These are phyloP conservation scores for Papilio helenus DNA, from an alignment of 1,140 invertebrate genomes.

Conservation along the genomic window DNA sequence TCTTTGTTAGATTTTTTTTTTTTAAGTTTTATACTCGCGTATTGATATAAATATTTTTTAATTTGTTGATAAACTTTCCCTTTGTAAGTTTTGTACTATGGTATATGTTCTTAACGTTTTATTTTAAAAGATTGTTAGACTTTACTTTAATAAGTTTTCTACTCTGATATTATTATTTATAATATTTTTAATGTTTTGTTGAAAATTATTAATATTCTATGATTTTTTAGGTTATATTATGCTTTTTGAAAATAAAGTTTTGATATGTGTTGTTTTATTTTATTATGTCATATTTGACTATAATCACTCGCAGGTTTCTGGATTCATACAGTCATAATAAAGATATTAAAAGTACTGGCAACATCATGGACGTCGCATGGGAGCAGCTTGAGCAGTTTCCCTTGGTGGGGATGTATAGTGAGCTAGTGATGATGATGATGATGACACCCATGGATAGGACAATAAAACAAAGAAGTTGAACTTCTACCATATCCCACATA, in stretches of 20 bases:
- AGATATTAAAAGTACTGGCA: too few species aligned
- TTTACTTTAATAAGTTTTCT: not conserved
- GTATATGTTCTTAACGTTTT: not conserved
- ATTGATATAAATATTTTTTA: conserved; percentile 1
- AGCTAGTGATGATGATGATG: too few species aligned
- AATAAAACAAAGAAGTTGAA: not conserved
- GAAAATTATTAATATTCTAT: too few species aligned
- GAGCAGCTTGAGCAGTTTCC: too few species aligned
- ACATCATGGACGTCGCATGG: too few species aligned
- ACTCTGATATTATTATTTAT: not conserved
- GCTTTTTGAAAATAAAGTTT: too few species aligned
- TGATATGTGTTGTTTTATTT: not conserved
- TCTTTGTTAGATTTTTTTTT: not conserved
- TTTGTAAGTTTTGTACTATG: not conserved
- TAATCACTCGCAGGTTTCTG: too few species aligned
- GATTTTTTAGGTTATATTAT: too few species aligned
- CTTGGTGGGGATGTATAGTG: too few species aligned
- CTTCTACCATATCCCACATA: too few species aligned
- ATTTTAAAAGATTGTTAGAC: not conserved
- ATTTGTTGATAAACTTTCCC: not conserved
- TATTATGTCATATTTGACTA: too few species aligned
- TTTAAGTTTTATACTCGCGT: conserved; percentile 13
- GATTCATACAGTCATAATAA: too few species aligned
- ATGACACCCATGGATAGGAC: not conserved
- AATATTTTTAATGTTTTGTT: not conserved